Base-by-base conservation (phyloP, 1,140 invertebrate species). In the Cephus cinctus region DNA sequence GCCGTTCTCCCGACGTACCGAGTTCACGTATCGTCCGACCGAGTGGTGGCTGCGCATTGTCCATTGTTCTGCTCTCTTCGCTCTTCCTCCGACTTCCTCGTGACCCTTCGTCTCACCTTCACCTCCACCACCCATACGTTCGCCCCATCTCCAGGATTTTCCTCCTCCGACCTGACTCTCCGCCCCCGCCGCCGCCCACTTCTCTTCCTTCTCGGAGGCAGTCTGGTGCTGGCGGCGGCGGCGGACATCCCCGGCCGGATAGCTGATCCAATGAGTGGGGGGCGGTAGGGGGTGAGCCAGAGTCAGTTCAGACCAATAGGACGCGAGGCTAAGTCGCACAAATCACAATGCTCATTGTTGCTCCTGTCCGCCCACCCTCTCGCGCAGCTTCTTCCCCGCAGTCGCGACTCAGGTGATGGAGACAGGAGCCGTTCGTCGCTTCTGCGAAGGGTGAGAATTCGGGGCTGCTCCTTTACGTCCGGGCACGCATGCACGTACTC, bases 321-420 rank as follows among this genome's bases (percentile, higher is more conserved):
- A 57, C 41, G 44, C 48, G 27, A 54, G 61, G 52, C 61, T 61
- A 70, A 71, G 65, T 65, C 74, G 71, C 71, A 61, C 74, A 76
- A 75, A 76, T 76, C 74, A 76, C 74, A 76, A 76, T 76, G 74
- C 72, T 75, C 69, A 75, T 76, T 76, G 74, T 76, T 76, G 69
- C 70, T 67, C 57, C 61, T 64, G 61, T 71, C 67, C 71, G 71
- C 71, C 69, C 65, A 71, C 67, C 61, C 61, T 60, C 59, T 54
- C 48, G 56, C 46, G 51, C 49, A 43, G 52, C 49, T 51, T 41
- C 47, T 27, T 39, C 25, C 16, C 14, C 34, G 38, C 43, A 11
- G 31, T 21, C 14, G 21, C 36, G 39, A 27, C 53, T 50, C 12
- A 4, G 19, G n/a, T 6, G n/a, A 21, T 44, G 25, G 38, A 18